phyloP scores from a whole-genome alignment of 37 sponge, comb jelly and placozoan species.

The Geodia barretti region DNA sequence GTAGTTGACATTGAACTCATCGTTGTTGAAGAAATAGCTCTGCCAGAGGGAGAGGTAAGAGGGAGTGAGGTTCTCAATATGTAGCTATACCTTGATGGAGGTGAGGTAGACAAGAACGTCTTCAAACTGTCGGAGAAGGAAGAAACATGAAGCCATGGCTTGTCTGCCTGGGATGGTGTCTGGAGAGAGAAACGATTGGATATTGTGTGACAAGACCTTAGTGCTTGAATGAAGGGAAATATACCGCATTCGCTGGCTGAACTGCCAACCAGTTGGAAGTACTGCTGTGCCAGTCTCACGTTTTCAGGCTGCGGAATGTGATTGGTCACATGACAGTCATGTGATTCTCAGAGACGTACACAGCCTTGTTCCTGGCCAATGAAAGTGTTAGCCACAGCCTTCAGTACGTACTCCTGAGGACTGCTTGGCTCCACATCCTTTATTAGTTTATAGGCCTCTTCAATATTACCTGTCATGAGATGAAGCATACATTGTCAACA shows the following conservation, averaged over 20 bases:
- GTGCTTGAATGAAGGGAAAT: neutral
- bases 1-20: conserved; percentile 96
- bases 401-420: conserved; percentile 97
- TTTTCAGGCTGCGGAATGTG: conserved; percentile 74
- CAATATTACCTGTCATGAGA: conserved; percentile 68
- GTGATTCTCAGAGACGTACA: conserved; percentile 54
- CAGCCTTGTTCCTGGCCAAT: conserved; percentile 92
- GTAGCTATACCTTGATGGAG: conserved; percentile 95
- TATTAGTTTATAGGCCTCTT: conserved; percentile 91
- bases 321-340: neutral
- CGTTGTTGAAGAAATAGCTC: conserved; percentile 98
- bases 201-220: neutral
- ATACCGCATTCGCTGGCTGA: conserved; percentile 98
- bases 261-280: conserved; percentile 96
- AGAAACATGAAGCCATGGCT: conserved; percentile 98
- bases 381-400: conserved; percentile 91
- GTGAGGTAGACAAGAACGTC: conserved; percentile 96
- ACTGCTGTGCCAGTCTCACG: conserved; percentile 93
- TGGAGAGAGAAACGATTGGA: conserved; percentile 1
- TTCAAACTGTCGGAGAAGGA: conserved; percentile 93
- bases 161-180: conserved; percentile 99
- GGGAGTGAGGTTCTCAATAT: neutral
- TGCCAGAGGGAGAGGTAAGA: conserved; percentile 4
- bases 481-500: neutral
- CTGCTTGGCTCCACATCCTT: conserved; percentile 93